Conservation (phyloP, 2,797 vertebrate species). For the Crocodylus rhombifer region DNA sequence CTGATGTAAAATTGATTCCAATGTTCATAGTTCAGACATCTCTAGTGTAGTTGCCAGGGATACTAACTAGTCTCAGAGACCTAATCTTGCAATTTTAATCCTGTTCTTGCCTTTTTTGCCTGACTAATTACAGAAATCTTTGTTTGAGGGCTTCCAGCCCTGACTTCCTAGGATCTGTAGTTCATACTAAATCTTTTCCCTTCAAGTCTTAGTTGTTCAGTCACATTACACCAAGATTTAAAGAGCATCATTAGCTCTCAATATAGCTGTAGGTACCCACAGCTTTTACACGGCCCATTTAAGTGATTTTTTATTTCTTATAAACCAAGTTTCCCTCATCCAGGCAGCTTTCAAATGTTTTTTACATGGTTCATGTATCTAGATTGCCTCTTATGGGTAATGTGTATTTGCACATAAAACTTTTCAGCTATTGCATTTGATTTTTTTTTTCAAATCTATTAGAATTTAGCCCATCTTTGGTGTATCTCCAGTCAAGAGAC, state of each 20-base stretch:
- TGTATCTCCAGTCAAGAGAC: background rate
- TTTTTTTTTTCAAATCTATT: background rate
- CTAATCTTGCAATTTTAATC: background rate
- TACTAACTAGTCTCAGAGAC: background rate
- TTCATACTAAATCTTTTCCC: background rate
- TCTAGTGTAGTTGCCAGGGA: background rate
- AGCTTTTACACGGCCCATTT: background rate
- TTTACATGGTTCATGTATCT: conserved; percentile 28
- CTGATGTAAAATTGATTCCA: background rate
- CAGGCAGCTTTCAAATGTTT: conserved; percentile 26
- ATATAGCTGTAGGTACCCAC: background rate
- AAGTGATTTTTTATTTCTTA: conserved; percentile 38
- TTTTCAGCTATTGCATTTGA: conserved; percentile 14
- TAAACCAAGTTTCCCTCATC: background rate
- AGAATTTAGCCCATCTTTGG: background rate
- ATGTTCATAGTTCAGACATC: background rate
- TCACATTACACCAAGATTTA: background rate
- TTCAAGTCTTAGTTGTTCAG: background rate
- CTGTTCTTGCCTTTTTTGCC: background rate
- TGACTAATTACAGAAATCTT: background rate
- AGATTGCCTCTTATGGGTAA: conserved; percentile 1
- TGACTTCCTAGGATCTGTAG: background rate
- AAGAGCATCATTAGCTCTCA: conserved; percentile 23
- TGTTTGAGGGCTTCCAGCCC: background rate
- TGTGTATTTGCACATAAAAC: conserved; percentile 5